Percentiles rank a stretch among this genome's conserved stretches.
These are phyloP conservation scores for Lacanobia oleracea DNA, from an alignment of 2,888 invertebrate genomes.

Conservation along the genomic window DNA sequence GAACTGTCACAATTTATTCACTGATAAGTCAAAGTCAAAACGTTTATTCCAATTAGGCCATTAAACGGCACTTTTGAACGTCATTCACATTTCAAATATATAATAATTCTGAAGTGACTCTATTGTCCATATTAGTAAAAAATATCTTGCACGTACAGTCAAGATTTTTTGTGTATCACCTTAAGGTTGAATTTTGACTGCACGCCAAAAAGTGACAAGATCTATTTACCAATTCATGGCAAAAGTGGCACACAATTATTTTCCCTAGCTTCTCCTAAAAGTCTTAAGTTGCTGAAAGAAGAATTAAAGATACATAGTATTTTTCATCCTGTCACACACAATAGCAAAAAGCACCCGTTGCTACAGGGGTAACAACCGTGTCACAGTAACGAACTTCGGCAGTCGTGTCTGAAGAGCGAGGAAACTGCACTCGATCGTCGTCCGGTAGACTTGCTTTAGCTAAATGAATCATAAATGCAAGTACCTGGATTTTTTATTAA, in stretches of 20 bases:
- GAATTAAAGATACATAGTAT: no score
- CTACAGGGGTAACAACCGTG: constrained; percentile 1
- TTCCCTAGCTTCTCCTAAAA: background rate
- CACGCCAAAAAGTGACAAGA: background rate
- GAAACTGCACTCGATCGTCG: constrained; percentile 44
- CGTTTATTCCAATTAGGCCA: no score
- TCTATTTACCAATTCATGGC: no score
- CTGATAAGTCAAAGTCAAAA: background rate
- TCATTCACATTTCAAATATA: no score
- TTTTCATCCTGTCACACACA: no score
- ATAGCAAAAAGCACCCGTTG: background rate
- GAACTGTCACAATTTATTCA: background rate
- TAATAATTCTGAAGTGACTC: no score
- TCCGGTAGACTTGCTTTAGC: constrained; percentile 24
- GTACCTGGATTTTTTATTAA: constrained; percentile 1
- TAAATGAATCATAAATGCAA: constrained; percentile 35
- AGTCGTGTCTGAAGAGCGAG: constrained; percentile 46
- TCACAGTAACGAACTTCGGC: constrained; percentile 62
- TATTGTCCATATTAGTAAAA: no score
- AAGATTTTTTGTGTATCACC: background rate
- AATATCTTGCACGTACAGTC: background rate
- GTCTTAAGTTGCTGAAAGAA: background rate
- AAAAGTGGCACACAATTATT: background rate
- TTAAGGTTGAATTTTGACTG: background rate
- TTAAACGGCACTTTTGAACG: no score